Conservation (phyloP, 2,113 vertebrate species). For the Gila orcuttii region DNA sequence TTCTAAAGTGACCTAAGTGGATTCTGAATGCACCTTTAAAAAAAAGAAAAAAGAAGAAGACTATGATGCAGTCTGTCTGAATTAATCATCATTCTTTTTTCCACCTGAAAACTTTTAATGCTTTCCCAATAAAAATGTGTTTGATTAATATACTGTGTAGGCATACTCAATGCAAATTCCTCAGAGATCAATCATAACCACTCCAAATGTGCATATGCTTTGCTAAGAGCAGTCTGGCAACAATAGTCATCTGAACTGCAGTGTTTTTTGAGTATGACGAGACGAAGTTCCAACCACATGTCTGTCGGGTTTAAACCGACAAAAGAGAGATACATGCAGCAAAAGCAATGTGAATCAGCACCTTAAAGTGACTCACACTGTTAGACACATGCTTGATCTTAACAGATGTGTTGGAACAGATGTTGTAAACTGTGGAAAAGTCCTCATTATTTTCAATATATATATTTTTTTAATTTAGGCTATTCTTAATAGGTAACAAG, state of each 20-base stretch:
- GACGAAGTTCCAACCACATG: not conserved
- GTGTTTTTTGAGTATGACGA: not conserved
- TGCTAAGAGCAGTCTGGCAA: not conserved
- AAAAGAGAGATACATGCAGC: not conserved
- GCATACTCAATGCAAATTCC: not conserved
- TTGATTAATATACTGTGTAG: not conserved
- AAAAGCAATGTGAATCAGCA: not conserved
- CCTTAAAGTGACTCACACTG: slow-evolving; percentile 42
- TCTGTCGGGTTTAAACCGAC: not conserved
- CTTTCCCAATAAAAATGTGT: not conserved
- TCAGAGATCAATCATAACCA: too few species aligned
- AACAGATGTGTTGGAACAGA: not conserved
- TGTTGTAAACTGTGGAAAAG: not conserved
- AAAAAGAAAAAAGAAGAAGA: not conserved
- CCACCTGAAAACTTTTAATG: slow-evolving; percentile 6
- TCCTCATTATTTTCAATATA: too few species aligned
- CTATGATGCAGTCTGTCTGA: not conserved
- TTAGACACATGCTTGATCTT: not conserved
- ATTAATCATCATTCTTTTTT: not conserved
- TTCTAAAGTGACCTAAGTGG: slow-evolving; percentile 44
- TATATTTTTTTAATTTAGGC: too few species aligned
- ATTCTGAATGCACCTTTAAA: not conserved
- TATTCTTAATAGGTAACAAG: too few species aligned
- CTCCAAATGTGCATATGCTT: not conserved
- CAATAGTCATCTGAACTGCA: not conserved